phyloP scores from a whole-genome alignment of 2,113 vertebrate genomes.

The Archilochus colubris region DNA sequence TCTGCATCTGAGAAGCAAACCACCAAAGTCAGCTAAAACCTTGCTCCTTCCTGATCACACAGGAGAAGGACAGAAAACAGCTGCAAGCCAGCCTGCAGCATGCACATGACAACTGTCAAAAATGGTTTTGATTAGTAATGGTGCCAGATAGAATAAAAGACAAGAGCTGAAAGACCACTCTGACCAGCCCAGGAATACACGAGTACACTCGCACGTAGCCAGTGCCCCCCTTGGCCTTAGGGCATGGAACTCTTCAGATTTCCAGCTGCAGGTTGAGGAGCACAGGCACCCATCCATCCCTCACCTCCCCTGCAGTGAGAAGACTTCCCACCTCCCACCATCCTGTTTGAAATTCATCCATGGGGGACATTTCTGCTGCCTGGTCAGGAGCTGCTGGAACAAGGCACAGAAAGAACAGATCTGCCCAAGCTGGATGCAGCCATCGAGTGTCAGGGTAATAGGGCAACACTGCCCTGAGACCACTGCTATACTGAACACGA shows the following conservation, averaged over 20 bases:
- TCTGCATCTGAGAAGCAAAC: neutral
- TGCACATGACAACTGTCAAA: neutral
- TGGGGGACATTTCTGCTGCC: neutral
- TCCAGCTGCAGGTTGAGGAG: neutral
- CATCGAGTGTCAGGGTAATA: neutral
- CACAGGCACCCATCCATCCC: neutral
- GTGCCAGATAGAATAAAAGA: neutral
- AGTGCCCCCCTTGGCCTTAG: accelerated
- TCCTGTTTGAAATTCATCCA: neutral
- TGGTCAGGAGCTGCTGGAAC: neutral
- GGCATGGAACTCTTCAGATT: accelerated
- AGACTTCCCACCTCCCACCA: neutral
- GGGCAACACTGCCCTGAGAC: neutral
- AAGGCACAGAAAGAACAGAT: accelerated
- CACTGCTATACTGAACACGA: neutral
- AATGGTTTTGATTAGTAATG: slow-evolving; percentile 33
- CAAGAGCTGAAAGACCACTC: neutral
- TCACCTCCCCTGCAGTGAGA: accelerated
- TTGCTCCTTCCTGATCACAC: neutral
- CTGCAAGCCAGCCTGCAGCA: neutral
- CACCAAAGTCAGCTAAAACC: neutral
- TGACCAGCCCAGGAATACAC: neutral
- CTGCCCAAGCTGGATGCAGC: neutral
- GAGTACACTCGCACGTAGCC: neutral
- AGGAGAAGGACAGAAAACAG: neutral